Percentiles rank a stretch among this genome's conserved stretches.
Evolutionary conservation across 1,140 invertebrate species (phyloP).

Genomic region (Diorhabda elongata): DNA sequence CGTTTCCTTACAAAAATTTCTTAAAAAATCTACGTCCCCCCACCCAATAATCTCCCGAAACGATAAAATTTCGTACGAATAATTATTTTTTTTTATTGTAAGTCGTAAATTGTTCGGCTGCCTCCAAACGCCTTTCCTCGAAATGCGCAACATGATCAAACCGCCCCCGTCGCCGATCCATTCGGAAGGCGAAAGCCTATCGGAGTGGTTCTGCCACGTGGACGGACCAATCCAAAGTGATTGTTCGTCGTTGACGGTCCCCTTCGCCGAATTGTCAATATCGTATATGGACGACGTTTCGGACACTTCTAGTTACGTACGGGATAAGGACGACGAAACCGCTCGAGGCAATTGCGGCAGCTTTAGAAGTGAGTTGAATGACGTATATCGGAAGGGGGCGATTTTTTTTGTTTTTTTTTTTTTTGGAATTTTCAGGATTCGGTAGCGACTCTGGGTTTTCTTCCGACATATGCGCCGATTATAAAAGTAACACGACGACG

Average conservation of each 20-base stretch:
- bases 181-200: slow-evolving; percentile 42
- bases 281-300: slow-evolving; percentile 46
- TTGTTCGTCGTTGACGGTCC: slow-evolving; percentile 44
- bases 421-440: slow-evolving; percentile 32
- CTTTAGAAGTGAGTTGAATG: slow-evolving; percentile 25
- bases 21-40: too few species aligned
- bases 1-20: too few species aligned
- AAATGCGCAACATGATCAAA: slow-evolving; percentile 54
- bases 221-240: slow-evolving; percentile 34
- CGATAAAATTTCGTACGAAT: too few species aligned
- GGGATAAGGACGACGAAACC: slow-evolving; percentile 26
- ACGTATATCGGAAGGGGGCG: too few species aligned
- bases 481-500: slow-evolving; percentile 43
- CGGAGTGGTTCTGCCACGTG: slow-evolving; percentile 45
- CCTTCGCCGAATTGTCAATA: slow-evolving; percentile 44
- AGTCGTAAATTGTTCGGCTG: slow-evolving; percentile 58
- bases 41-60: too few species aligned
- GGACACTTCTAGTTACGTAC: slow-evolving; percentile 35
- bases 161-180: slow-evolving; percentile 47
- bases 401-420: neutral
- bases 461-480: slow-evolving; percentile 44
- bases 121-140: slow-evolving; percentile 56
- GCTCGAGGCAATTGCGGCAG: slow-evolving; percentile 28
- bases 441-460: slow-evolving; percentile 48
- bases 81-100: slow-evolving; percentile 24